Evolutionary conservation across 1,140 invertebrate species (phyloP), one percentile per base, ranked within the genome.

Genomic region (Orchestia grillus): DNA sequence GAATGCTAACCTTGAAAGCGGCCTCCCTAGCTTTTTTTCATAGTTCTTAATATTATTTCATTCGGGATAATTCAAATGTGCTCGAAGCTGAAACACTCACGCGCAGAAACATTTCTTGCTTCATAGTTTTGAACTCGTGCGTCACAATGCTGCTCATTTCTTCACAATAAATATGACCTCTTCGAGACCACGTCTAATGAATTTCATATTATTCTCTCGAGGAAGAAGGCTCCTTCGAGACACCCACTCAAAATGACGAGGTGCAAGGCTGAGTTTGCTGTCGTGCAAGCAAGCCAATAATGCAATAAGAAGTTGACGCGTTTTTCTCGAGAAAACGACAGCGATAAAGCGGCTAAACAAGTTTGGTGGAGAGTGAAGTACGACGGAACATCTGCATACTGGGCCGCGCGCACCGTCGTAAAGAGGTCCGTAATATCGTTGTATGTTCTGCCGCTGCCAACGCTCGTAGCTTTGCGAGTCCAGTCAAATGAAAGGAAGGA

Each of bases 341-440:
- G 88, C 88, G 88, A 91, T 91, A 91, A 91, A 91, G 88, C 88
- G 88, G 42, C 88, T 42, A 91, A 91, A 91, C 88, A 91, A 91
- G 88, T 43, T 44, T 42, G 41, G 88, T 91, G 41, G 88, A 44
- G 41, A 42, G 88, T 91, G 88, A 91, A 91, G 88, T 91, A 91
- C 41, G 88, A 91, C 11, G 88, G 15, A 41, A 36, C 88, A 91
- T 91, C 88, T 91, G 88, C 88, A 91, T 91, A 91, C 88, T 91
- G 44, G 88, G 88, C 88, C 19, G 41, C 62, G 1, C 62, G 28
- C 62, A 4, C 23, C 44, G 88, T 91, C 88, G 44, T 91, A 91
- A 91, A 91, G 88, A 19, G 88, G 19, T 44, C 41, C 44, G 88
- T 44, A 91, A 91, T 91, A 91, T 43, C 41, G 44, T 36, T 43